A percentile compares a stretch with the other conserved stretches of the same genome.
Evolutionary conservation across 2,113 vertebrate species (phyloP).

Genomic region (Rhinoptilus africanus): DNA sequence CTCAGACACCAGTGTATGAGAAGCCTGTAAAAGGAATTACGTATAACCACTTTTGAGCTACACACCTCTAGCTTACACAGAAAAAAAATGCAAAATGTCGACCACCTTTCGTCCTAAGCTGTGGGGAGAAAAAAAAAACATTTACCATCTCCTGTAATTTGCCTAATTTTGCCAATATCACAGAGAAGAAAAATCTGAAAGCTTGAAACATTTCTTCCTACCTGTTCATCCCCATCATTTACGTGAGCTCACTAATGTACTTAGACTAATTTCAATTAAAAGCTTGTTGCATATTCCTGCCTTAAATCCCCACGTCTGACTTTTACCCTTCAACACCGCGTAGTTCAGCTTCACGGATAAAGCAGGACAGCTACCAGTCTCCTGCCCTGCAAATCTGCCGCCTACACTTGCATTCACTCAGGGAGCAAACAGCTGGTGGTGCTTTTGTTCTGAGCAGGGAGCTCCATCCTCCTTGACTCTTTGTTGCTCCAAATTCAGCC

Average conservation of each 20-base stretch:
- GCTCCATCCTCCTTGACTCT: neutral
- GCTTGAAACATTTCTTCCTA: neutral
- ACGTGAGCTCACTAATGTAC: neutral
- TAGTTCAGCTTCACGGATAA: neutral
- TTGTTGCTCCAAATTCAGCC: neutral
- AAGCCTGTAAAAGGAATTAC: neutral
- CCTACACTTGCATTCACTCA: rapidly evolving
- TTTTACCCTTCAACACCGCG: neutral
- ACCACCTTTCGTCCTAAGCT: neutral
- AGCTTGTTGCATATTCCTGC: neutral
- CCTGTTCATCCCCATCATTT: neutral
- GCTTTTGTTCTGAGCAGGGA: neutral
- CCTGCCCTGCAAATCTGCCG: neutral
- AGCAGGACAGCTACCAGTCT: neutral
- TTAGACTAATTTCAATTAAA: neutral
- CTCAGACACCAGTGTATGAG: neutral
- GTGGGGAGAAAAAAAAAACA: neutral
- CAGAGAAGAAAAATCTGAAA: neutral
- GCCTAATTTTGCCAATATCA: neutral
- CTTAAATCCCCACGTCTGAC: neutral
- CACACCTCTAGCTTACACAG: neutral
- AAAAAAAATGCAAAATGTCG: neutral
- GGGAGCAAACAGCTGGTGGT: neutral
- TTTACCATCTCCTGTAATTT: neutral
- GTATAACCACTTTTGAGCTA: neutral